Evolutionary conservation across 2,797 vertebrate species (phyloP).

Genomic region (Todus mexicanus): DNA sequence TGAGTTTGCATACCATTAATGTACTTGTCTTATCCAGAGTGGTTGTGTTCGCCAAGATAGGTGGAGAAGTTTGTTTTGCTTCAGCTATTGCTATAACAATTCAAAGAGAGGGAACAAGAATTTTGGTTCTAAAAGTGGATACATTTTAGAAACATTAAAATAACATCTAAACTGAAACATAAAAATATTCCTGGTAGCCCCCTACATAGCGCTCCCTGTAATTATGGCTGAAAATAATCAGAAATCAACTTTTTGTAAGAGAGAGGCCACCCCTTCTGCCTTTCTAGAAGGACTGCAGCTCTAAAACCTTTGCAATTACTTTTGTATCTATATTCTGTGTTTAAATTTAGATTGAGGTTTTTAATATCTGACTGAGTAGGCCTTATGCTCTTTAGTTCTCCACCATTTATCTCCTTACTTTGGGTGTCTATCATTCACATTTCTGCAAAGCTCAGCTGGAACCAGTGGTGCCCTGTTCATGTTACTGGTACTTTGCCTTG

Average conservation of each 20-base stretch:
- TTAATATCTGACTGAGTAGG: conserved; percentile 33
- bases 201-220: background rate
- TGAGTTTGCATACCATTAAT: background rate
- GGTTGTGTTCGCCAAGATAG: background rate
- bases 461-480: conserved; percentile 56
- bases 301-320: conserved; percentile 30
- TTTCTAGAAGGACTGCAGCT: conserved; percentile 38
- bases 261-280: background rate
- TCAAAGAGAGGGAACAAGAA: background rate
- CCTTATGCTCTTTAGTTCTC: background rate
- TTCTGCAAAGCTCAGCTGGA: conserved; percentile 66
- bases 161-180: background rate
- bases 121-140: background rate
- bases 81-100: background rate
- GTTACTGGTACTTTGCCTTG: conserved; percentile 43
- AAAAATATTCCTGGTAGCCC: background rate
- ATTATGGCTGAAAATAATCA: background rate
- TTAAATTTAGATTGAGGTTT: conserved; percentile 49
- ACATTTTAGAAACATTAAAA: background rate
- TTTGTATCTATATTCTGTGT: conserved; percentile 20
- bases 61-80: background rate
- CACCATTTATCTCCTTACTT: conserved; percentile 48
- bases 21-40: background rate
- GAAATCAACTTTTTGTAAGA: background rate
- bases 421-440: conserved; percentile 49